phyloP scores from a whole-genome alignment of 1,140 invertebrate genomes.

The Camponotus pennsylvanicus region DNA sequence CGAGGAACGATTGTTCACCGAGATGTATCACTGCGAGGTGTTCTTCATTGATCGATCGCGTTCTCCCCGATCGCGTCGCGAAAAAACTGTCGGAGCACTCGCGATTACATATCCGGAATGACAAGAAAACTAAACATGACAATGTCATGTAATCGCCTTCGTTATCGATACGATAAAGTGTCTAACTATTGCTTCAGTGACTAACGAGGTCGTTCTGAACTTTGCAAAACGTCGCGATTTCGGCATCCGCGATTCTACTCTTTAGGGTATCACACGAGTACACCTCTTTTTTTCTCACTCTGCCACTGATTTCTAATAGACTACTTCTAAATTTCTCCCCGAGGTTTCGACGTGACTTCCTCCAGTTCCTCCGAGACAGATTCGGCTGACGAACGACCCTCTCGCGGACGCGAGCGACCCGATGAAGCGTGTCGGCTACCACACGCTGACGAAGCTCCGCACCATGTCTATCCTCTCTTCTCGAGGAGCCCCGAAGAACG shows the following conservation, averaged over 20 bases:
- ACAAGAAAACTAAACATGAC: too few species aligned
- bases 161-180: slow-evolving; percentile 13
- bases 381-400: too few species aligned
- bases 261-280: neutral
- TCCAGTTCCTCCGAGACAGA: too few species aligned
- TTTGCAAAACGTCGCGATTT: neutral
- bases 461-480: slow-evolving; percentile 81
- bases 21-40: slow-evolving; percentile 5
- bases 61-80: slow-evolving; percentile 16
- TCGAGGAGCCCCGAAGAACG: slow-evolving; percentile 77
- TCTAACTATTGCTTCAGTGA: neutral
- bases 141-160: neutral
- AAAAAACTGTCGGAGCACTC: neutral
- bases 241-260: neutral
- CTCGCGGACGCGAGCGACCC: neutral
- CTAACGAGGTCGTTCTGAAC: neutral
- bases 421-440: slow-evolving; percentile 42
- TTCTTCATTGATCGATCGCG: neutral
- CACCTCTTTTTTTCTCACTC: too few species aligned
- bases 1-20: slow-evolving; percentile 14
- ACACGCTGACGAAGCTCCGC: slow-evolving; percentile 64
- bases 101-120: slow-evolving; percentile 1
- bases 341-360: too few species aligned
- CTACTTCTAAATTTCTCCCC: too few species aligned
- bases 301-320: too few species aligned